A percentile compares a stretch with the other conserved stretches of the same genome.
phyloP scores from a whole-genome alignment of 2,797 vertebrate genomes.

The Phylloscopus collybita region DNA sequence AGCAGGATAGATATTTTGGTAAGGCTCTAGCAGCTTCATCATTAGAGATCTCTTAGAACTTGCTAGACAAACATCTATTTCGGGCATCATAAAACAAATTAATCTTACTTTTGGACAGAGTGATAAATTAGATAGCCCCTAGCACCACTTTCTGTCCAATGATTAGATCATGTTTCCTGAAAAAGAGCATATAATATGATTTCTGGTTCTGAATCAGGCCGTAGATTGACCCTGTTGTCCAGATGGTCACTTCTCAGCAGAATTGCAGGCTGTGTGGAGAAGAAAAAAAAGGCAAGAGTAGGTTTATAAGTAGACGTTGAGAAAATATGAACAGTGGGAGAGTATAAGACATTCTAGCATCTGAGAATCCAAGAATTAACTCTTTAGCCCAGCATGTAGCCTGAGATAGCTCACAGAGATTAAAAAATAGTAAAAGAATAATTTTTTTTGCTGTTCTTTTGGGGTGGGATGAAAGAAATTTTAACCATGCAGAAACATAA shows the following conservation, averaged over 20 bases:
- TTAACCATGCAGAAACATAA: not conserved
- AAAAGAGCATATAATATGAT: constrained; percentile 9
- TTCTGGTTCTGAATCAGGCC: constrained; percentile 13
- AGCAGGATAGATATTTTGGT: not conserved
- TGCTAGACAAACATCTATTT: constrained; percentile 33
- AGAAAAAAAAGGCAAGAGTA: not conserved
- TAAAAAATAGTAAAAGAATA: not conserved
- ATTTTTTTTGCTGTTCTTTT: not conserved
- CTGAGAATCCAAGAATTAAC: not conserved
- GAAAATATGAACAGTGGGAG: not conserved
- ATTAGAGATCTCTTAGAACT: not conserved
- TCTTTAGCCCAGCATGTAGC: not conserved
- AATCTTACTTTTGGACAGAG: not conserved
- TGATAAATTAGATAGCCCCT: constrained; percentile 1
- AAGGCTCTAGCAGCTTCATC: not conserved
- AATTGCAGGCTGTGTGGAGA: not conserved
- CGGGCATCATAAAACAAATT: constrained; percentile 2
- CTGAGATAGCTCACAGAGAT: not conserved
- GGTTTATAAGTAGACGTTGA: not conserved
- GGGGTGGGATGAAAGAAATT: not conserved
- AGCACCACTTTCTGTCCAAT: not conserved
- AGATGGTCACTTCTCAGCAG: not conserved
- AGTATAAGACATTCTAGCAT: not conserved
- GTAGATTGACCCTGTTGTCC: not conserved
- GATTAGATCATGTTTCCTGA: constrained; percentile 27